A percentile compares a stretch with the other conserved stretches of the same genome.
Conservation (phyloP, 2,888 invertebrate species). For the Epinotia demarniana region DNA sequence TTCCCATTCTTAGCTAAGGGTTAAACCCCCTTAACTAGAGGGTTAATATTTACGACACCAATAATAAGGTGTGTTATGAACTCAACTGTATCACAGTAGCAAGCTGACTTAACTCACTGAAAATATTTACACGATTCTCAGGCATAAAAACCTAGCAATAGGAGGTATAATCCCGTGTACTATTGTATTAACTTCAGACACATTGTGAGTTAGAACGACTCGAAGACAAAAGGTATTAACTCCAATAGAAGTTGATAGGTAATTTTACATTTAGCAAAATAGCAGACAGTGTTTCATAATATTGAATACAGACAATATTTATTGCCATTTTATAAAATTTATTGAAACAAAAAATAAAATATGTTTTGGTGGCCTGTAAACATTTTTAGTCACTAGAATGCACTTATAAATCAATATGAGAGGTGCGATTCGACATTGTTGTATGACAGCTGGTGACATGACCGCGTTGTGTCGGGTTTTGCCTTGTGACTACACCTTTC, state of each 20-base stretch:
- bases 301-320: constrained; percentile 77
- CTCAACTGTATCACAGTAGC: constrained; percentile 41
- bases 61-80: constrained; percentile 71
- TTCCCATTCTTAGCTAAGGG: neutral
- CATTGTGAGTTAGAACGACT: neutral
- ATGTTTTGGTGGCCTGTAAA: constrained; percentile 15
- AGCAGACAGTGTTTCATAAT: constrained; percentile 68
- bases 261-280: neutral
- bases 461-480: no score
- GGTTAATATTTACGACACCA: constrained; percentile 72
- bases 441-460: no score
- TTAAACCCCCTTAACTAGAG: constrained; percentile 46
- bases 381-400: neutral
- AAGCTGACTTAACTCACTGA: neutral
- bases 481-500: no score
- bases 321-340: constrained; percentile 56
- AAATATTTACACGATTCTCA: neutral
- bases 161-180: neutral
- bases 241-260: neutral
- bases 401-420: neutral
- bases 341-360: constrained; percentile 39
- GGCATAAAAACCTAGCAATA: neutral
- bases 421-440: neutral
- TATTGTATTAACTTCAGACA: neutral
- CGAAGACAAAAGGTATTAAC: neutral